phyloP scores from a whole-genome alignment of 2,888 invertebrate species.

The Orgyia antiqua region DNA sequence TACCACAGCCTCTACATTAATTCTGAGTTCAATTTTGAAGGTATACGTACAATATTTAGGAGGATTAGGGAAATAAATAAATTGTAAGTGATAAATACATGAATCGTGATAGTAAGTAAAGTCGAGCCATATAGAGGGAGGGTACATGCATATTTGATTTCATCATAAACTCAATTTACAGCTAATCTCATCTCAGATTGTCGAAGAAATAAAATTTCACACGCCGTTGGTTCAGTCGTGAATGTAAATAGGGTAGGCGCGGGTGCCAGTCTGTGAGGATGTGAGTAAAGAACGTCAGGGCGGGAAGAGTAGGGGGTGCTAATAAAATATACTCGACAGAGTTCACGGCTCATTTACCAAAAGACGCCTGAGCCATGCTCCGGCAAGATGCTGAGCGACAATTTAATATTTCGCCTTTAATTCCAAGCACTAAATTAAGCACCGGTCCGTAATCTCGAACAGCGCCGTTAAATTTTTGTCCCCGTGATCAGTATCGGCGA shows the following conservation, averaged over 20 bases:
- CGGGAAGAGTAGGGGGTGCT: constrained; percentile 24
- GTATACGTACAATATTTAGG: too few species aligned
- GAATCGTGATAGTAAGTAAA: constrained; percentile 48
- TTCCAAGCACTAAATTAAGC: constrained; percentile 55
- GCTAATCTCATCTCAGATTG: constrained; percentile 76
- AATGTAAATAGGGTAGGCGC: constrained; percentile 56
- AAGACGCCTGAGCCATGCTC: constrained; percentile 36
- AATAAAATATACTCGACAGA: constrained; percentile 56
- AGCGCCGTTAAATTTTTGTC: constrained; percentile 65
- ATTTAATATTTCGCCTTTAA: constrained; percentile 58
- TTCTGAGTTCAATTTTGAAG: too few species aligned
- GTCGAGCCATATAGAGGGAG: constrained; percentile 21
- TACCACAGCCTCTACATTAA: too few species aligned
- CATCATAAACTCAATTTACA: constrained; percentile 75
- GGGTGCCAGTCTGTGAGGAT: constrained; percentile 10
- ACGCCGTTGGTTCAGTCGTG: constrained; percentile 60
- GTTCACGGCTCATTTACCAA: constrained; percentile 61
- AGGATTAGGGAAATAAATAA: too few species aligned
- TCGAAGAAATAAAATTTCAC: constrained; percentile 77
- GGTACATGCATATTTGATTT: constrained; percentile 71
- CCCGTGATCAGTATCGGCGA: constrained; percentile 60
- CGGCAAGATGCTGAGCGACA: constrained; percentile 37
- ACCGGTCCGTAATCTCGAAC: constrained; percentile 48
- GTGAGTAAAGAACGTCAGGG: constrained; percentile 20
- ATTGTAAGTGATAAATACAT: too few species aligned